Evolutionary conservation across 2,888 invertebrate genomes (phyloP).

Genomic region (Plemyria rubiginata): DNA sequence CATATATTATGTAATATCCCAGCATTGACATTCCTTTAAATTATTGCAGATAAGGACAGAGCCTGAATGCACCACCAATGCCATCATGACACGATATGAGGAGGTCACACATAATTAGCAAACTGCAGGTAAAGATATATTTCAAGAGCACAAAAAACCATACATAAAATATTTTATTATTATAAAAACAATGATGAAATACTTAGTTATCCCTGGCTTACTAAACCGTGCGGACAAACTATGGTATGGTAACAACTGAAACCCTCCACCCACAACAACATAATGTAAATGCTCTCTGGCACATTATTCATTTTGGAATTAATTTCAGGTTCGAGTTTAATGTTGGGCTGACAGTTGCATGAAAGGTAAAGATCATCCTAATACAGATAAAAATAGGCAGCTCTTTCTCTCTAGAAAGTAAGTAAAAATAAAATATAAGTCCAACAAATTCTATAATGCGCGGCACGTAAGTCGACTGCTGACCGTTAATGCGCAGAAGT

Average conservation of each 20-base stretch:
- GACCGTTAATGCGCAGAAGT: too few relatives aligned
- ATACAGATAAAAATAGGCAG: too few relatives aligned
- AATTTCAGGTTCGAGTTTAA: neutral
- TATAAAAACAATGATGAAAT: too few relatives aligned
- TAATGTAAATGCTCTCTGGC: neutral
- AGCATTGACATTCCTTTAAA: neutral
- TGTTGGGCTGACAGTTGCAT: neutral
- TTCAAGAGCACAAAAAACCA: too few relatives aligned
- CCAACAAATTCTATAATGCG: too few relatives aligned
- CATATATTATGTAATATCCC: neutral
- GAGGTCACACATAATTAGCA: too few relatives aligned
- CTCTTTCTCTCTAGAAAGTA: too few relatives aligned
- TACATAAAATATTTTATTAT: too few relatives aligned
- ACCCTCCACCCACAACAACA: neutral
- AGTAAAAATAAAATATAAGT: too few relatives aligned
- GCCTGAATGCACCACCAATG: neutral
- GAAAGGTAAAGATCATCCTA: constrained; percentile 1
- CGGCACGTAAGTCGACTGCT: too few relatives aligned
- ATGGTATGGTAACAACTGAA: constrained; percentile 70
- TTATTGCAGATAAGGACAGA: neutral
- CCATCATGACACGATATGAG: too few relatives aligned
- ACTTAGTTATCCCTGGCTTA: constrained; percentile 74
- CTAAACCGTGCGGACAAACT: constrained; percentile 62
- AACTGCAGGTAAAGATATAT: neutral
- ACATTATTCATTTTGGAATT: neutral